Evolutionary conservation across 2,113 vertebrate genomes (phyloP).

Genomic region (Taxidea taxus): DNA sequence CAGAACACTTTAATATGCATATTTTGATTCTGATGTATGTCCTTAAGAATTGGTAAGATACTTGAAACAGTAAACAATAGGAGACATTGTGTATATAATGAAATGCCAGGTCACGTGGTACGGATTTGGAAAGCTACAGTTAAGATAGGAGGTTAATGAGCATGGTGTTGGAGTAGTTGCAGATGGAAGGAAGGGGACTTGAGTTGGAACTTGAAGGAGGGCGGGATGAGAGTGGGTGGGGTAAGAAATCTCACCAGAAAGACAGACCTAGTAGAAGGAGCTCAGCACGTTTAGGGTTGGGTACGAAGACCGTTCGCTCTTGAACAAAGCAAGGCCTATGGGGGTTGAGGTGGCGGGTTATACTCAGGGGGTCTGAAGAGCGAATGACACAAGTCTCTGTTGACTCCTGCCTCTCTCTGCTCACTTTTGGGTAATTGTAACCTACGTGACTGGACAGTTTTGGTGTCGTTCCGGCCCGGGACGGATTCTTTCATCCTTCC

Average conservation of each 20-base stretch:
- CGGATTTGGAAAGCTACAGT: neutral
- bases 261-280: neutral
- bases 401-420: neutral
- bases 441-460: neutral
- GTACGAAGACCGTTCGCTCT: neutral
- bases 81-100: neutral
- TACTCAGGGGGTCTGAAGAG: neutral
- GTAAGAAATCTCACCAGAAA: neutral
- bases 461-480: neutral
- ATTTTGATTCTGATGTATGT: neutral
- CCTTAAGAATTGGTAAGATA: neutral
- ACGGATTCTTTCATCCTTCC: neutral
- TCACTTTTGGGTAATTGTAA: constrained; percentile 1
- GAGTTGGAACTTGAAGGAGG: neutral
- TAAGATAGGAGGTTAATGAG: neutral
- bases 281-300: neutral
- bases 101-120: neutral
- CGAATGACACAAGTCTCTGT: neutral
- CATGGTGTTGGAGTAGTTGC: neutral
- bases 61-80: neutral
- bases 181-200: neutral
- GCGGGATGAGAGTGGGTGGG: neutral
- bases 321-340: neutral
- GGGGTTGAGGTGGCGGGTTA: neutral
- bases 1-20: neutral